Base-by-base conservation (phyloP, 2,888 invertebrate genomes). In the Hymenopus coronatus region DNA sequence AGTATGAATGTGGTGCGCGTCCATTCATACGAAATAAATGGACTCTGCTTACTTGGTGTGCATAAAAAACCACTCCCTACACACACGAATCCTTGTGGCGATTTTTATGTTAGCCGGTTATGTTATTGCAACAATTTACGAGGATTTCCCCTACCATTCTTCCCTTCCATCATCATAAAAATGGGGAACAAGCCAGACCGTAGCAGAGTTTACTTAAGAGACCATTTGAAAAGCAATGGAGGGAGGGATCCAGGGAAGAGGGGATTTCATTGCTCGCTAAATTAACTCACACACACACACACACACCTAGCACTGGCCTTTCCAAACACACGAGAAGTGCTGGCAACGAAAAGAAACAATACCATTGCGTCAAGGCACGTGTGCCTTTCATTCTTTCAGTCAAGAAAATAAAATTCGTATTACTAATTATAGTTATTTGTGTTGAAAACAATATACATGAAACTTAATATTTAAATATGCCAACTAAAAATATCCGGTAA, bases 191-290 rank as follows among this genome's bases (percentile, higher is more conserved):
- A 27, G 40, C 40, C 27, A 33, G 46, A 15, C 15, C 40, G 12
- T 85, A 85, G n/a, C 40, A 85, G 46, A 70, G 85, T 85, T 85
- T 85, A 46, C 85, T 85, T 85, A 85, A 46, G 85, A 85, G 85
- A 40, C 46, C 85, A 85, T 85, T 85, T 46, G 85, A 46, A 85
- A 28, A 40, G 84, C 84, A 40, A 84, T 84, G 30, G 20, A n/a
- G 30, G 30, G 20, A n/a, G 30, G 54, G 20, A 1, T 70, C 15
- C 25, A 20, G 54, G 54, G 15, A 70, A 70, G 54, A 70, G 46
- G 27, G n/a, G 46, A 85, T 46, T 85, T 46, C 85, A 46, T 27
- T n/a, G 85, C 85, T 33, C 27, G 40, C 85, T 85, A 85, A 85
- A 85, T 85, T 85, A 85, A 85, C 85, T 40, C 40, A 6, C 40